These are phyloP conservation scores for Sylvicola cinctus DNA, from an alignment of 2,888 invertebrate species.

Conservation along the genomic window DNA sequence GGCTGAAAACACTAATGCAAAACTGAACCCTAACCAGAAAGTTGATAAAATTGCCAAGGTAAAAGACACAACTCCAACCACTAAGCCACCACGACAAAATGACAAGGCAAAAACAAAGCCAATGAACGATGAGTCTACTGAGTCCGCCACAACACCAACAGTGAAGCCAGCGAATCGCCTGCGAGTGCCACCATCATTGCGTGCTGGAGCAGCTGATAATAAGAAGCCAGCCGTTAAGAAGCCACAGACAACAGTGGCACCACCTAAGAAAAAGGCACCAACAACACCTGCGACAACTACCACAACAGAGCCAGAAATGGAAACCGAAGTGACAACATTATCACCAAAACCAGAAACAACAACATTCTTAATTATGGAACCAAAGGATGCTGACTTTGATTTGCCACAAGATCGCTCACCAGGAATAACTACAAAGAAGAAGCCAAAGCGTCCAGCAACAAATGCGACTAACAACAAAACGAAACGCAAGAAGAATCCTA, in stretches of 20 bases:
- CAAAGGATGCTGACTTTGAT: constrained; percentile 12
- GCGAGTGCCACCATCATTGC: constrained; percentile 2
- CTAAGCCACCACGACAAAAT: constrained; percentile 8
- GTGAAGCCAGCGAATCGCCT: constrained; percentile 1
- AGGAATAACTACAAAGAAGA: constrained; percentile 8
- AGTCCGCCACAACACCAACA: constrained; percentile 8
- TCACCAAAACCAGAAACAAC: constrained; percentile 15
- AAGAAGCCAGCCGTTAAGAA: constrained; percentile 5
- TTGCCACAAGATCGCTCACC: constrained; percentile 11
- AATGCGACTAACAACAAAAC: constrained; percentile 9
- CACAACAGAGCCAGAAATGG: constrained; percentile 9
- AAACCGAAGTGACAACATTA: constrained; percentile 18
- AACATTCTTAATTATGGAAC: constrained; percentile 11
- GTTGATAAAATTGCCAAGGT: constrained; percentile 8
- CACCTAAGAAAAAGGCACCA: constrained; percentile 13
- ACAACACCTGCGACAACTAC: constrained; percentile 15
- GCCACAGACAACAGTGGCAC: constrained; percentile 14
- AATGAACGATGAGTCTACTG: constrained; percentile 4
- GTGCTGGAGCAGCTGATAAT: not conserved
- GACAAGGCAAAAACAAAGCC: not conserved
- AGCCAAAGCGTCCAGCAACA: constrained; percentile 10
- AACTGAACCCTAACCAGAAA: constrained; percentile 6
- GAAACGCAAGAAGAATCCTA: constrained; percentile 5
- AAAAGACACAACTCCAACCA: constrained; percentile 6
- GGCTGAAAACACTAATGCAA: constrained; percentile 1